phyloP scores from a whole-genome alignment of 1,140 invertebrate species.

The Aricia agestis region DNA sequence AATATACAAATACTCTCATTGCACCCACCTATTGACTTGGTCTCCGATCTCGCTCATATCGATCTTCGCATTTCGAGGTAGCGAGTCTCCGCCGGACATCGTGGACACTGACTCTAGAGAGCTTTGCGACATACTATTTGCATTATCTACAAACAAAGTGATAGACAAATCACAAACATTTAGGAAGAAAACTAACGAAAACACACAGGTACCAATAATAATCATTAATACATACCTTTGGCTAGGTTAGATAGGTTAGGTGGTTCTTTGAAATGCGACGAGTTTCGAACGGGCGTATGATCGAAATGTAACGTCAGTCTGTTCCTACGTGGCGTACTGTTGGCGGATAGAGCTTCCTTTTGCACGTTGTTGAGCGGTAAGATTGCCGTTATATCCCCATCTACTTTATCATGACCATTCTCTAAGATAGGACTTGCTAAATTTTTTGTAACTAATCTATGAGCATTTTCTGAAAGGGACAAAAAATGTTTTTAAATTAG shows the following conservation, averaged over 20 bases:
- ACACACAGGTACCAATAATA: neutral
- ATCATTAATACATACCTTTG: conserved; percentile 47
- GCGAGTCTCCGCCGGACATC: conserved; percentile 70
- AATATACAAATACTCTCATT: no score
- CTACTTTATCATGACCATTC: conserved; percentile 56
- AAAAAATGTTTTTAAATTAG: no score
- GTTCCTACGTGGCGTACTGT: conserved; percentile 65
- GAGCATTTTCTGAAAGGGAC: conserved; percentile 59
- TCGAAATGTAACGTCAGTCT: conserved; percentile 77
- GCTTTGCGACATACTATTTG: conserved; percentile 65
- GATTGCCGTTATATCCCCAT: conserved; percentile 46
- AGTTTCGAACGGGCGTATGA: conserved; percentile 76
- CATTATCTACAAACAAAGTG: conserved; percentile 56
- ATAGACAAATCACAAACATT: conserved; percentile 14
- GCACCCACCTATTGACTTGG: conserved; percentile 68
- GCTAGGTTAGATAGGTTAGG: conserved; percentile 60
- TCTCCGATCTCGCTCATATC: conserved; percentile 70
- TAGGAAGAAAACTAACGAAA: conserved; percentile 13
- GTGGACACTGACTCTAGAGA: conserved; percentile 80
- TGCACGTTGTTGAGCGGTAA: conserved; percentile 40
- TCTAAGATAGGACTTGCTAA: conserved; percentile 59
- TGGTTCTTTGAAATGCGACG: conserved; percentile 80
- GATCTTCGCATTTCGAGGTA: conserved; percentile 58
- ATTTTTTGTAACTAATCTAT: conserved; percentile 64
- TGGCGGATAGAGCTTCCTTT: conserved; percentile 58